Evolutionary conservation across 2,113 vertebrate species (phyloP), one percentile per base, ranked within the genome.

Genomic region (Eolophus roseicapilla): DNA sequence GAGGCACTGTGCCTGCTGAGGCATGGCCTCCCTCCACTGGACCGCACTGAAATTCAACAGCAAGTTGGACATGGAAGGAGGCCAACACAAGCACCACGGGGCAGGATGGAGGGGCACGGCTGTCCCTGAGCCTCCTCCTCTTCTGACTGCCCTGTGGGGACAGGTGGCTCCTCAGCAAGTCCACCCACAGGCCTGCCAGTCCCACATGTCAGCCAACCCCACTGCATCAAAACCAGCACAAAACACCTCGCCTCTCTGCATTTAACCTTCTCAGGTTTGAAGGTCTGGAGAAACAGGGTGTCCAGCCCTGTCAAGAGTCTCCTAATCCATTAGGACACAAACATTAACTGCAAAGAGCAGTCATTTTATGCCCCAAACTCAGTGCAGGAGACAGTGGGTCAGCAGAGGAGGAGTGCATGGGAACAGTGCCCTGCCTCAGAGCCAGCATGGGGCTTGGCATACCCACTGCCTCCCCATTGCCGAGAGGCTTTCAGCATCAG

Each of bases 1-100:
- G 0, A 52, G 27, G 46, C 12, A 3, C 18, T 3, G 20, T 0
- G 0, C 35, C 59, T 35, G 39, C n/a, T 0, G 1, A 41, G 64
- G 9, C 86, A 90, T 1, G 23, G 84, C 33, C 8, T 7, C 79
- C 31, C 0, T 52, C 27, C 27, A 2, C 12, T 0, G 24, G 15
- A 23, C 55, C 19, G 4, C 37, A 3, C 27, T 18, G 33, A 41
- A 44, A 46, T 14, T 28, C 47, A 24, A 3, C 47, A 68, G 80
- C 75, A 35, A 15, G 7, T 13, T 20, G 4, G 43, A 31, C 16
- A 8, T 7, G 55, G 90, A 50, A 78, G 3, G 39, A 43, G 33
- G 78, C 57, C 87, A 93, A 28, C 2, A 3, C 3, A 6, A 79
- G 75, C 75, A 41, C 52, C 62, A 28, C 3, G 10, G 59, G 43